Evolutionary conservation across 2,797 vertebrate species (phyloP), one percentile per base, ranked within the genome.

Genomic region (Caiman crocodilus): DNA sequence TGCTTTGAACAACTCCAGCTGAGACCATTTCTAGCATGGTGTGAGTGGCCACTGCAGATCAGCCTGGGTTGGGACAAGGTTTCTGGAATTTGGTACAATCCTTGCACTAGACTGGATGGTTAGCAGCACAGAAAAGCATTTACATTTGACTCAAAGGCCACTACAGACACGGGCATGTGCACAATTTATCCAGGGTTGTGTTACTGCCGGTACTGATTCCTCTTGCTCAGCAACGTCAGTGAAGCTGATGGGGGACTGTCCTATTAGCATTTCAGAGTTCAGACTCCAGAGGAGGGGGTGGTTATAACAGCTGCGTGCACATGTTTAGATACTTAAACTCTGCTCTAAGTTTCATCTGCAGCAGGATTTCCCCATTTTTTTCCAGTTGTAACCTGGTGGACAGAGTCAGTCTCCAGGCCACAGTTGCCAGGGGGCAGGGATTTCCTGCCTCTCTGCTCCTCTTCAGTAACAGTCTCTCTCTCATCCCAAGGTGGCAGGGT

Each of bases 271-370:
- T 55, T 16, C 23, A 3, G 59, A 14, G 2, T 6, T 59, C 85
- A 18, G 55, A 23, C 1, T 13, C 79, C 42, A 50, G 65, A 76
- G 35, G 30, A 65, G 78, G n/a, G 30, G 25, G 63, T 82, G 89
- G 14, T 12, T 83, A 1, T 42, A 26, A 0, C 2, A 3, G n/a
- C 42, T 50, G 30, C 5, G 20, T 35, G 67, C 17, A 32, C 23
- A 7, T 14, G 20, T 32, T 69, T 69, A 32, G 8, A 14, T 67
- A 67, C 59, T 63, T 59, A 1, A 11, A 78, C 79, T 60, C 30
- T 67, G 25, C 25, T 23, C 17, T 5, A 16, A 60, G 42, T 10
- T 50, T 50, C 42, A 50, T 50, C 42, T 50, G 42, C 42, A 50
- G 42, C 42, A 50, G 42, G 42, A 50, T 50, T 50, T 50, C 42